phyloP scores from a whole-genome alignment of 2,888 invertebrate genomes.

The Cataglyphis albicans region DNA sequence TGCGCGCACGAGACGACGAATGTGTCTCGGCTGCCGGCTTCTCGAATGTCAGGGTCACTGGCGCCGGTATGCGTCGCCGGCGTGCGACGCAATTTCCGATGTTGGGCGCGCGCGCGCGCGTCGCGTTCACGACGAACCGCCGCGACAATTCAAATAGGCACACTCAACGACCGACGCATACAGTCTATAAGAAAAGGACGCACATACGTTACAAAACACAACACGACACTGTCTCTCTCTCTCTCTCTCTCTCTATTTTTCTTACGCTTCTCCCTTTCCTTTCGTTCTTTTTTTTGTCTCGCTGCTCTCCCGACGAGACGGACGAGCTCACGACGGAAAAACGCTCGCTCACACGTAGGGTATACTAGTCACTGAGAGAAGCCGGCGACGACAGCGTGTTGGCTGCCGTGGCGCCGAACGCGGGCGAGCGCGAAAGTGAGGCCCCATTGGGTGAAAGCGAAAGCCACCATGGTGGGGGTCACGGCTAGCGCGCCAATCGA shows the following conservation, averaged over 20 bases:
- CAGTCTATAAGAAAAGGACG: neutral
- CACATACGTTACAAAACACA: constrained; percentile 9
- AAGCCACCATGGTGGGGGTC: constrained; percentile 86
- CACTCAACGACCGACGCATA: constrained; percentile 12
- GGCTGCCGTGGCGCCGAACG: constrained; percentile 80
- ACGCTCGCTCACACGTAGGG: constrained; percentile 79
- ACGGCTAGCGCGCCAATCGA: constrained; percentile 86
- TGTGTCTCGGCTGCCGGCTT: constrained; percentile 45
- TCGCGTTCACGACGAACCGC: constrained; percentile 22
- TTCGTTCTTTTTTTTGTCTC: constrained; percentile 18
- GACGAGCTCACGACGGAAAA: constrained; percentile 70
- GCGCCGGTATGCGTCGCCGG: constrained; percentile 71
- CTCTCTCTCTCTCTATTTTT: constrained; percentile 35
- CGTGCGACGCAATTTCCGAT: constrained; percentile 70
- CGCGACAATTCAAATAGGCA: constrained; percentile 37
- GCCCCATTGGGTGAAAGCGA: constrained; percentile 86
- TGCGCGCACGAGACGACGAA: constrained; percentile 54
- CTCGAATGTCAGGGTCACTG: constrained; percentile 81
- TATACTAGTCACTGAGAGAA: constrained; percentile 81
- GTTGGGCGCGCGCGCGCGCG: constrained; percentile 44
- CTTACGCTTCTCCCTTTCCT: neutral
- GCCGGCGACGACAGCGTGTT: constrained; percentile 78
- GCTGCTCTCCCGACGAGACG: constrained; percentile 62
- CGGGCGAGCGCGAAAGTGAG: constrained; percentile 85
- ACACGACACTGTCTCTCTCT: constrained; percentile 31